Percentiles rank a stretch among this genome's conserved stretches.
phyloP scores from a whole-genome alignment of 2,888 invertebrate genomes.

The Hyalella azteca region DNA sequence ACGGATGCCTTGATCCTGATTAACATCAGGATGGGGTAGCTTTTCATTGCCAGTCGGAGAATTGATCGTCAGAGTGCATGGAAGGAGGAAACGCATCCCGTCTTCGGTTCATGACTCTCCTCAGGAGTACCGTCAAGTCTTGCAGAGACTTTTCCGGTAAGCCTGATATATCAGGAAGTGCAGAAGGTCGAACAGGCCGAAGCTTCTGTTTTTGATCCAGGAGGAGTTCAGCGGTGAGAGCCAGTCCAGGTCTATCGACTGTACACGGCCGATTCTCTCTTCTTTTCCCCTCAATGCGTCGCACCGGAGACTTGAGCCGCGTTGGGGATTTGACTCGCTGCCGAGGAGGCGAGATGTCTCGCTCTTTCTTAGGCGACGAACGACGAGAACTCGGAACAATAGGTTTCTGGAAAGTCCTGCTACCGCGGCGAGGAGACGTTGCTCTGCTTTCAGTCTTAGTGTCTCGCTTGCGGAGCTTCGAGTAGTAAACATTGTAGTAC shows the following conservation, averaged over 20 bases:
- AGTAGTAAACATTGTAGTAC: slow-evolving; percentile 16
- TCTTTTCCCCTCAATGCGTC: neutral
- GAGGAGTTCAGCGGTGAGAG: slow-evolving; percentile 53
- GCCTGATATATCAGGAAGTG: slow-evolving; percentile 47
- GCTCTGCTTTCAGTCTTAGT: neutral
- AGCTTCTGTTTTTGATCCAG: slow-evolving; percentile 53
- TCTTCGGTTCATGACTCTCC: slow-evolving; percentile 50
- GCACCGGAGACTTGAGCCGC: neutral
- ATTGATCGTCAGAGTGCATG: slow-evolving; percentile 48
- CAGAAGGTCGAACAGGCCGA: slow-evolving; percentile 51
- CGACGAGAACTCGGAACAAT: slow-evolving; percentile 3
- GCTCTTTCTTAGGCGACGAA: slow-evolving; percentile 28
- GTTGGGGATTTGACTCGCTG: slow-evolving; percentile 39
- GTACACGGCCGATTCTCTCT: neutral
- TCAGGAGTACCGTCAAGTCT: slow-evolving; percentile 54
- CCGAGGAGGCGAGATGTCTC: slow-evolving; percentile 22
- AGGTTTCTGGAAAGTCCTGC: slow-evolving; percentile 38
- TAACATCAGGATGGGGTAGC: neutral
- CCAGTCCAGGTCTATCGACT: slow-evolving; percentile 28
- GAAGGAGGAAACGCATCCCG: slow-evolving; percentile 52
- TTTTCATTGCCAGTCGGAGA: slow-evolving; percentile 54
- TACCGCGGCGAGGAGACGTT: slow-evolving; percentile 16
- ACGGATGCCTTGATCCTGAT: no score
- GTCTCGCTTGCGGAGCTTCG: neutral
- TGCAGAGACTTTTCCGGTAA: slow-evolving; percentile 53